These are phyloP conservation scores for Babylonia areolata DNA, from an alignment of 1,140 invertebrate species.

Conservation along the genomic window DNA sequence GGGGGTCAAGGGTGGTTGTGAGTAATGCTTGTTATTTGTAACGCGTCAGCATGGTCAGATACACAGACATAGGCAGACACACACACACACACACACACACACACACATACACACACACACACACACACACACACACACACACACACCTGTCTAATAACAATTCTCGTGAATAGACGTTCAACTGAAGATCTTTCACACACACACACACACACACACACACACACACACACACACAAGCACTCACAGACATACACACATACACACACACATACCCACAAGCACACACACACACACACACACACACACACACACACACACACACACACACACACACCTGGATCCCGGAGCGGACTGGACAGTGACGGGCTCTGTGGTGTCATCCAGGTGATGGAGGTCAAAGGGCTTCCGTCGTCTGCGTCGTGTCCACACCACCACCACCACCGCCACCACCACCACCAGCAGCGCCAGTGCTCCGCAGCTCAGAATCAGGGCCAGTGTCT, in stretches of 20 bases:
- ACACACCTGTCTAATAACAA: too few species aligned
- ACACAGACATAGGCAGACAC: too few species aligned
- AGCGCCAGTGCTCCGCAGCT: slow-evolving; percentile 41
- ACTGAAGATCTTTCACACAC: too few species aligned
- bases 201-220: too few species aligned
- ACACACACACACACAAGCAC: neutral
- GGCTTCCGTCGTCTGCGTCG: slow-evolving; percentile 41
- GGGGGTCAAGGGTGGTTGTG: neutral
- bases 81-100: too few species aligned
- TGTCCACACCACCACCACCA: slow-evolving; percentile 41
- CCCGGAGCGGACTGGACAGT: slow-evolving; percentile 52
- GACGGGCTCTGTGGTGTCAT: slow-evolving; percentile 41
- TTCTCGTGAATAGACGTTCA: too few species aligned
- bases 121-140: too few species aligned
- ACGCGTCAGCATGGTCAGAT: too few species aligned
- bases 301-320: neutral
- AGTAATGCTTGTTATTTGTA: neutral
- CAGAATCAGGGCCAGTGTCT: slow-evolving; percentile 47
- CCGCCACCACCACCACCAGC: slow-evolving; percentile 45
- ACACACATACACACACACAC: too few species aligned
- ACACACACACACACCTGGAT: neutral
- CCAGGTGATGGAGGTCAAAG: slow-evolving; percentile 44
- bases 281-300: neutral
- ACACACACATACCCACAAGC: neutral
- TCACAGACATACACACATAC: neutral